phyloP scores from a whole-genome alignment of 2,113 vertebrate genomes.

The Dolichallabes microphthalmus region DNA sequence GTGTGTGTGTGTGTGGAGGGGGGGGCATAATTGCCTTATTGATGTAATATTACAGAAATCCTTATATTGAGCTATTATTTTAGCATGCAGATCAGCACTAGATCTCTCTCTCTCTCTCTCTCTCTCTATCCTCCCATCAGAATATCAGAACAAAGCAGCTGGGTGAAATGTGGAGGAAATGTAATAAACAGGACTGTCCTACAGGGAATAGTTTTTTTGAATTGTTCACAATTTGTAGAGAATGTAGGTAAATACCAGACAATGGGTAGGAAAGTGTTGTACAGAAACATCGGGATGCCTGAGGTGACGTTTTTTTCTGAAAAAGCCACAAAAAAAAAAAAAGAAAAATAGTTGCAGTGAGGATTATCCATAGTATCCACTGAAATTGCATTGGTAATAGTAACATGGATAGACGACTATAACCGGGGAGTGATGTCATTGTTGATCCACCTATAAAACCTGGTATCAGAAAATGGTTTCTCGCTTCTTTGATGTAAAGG shows the following conservation, averaged over 20 bases:
- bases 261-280: background rate
- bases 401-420: background rate
- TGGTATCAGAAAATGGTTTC: background rate
- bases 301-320: background rate
- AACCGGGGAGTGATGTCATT: background rate
- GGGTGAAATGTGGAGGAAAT: background rate
- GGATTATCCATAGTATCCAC: background rate
- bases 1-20: no score
- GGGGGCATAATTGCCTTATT: background rate
- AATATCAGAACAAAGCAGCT: background rate
- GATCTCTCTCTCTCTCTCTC: background rate
- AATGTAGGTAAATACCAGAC: background rate
- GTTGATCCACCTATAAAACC: background rate
- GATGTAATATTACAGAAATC: background rate
- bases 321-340: no score
- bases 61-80: background rate
- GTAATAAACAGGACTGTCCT: background rate
- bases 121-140: background rate
- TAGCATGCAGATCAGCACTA: background rate
- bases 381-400: background rate
- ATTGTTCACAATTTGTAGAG: background rate
- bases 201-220: background rate
- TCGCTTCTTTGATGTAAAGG: background rate
- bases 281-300: background rate
- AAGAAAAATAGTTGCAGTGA: background rate